Conservation (phyloP, 2,113 vertebrate genomes). For the Chamaetylas fuelleborni region DNA sequence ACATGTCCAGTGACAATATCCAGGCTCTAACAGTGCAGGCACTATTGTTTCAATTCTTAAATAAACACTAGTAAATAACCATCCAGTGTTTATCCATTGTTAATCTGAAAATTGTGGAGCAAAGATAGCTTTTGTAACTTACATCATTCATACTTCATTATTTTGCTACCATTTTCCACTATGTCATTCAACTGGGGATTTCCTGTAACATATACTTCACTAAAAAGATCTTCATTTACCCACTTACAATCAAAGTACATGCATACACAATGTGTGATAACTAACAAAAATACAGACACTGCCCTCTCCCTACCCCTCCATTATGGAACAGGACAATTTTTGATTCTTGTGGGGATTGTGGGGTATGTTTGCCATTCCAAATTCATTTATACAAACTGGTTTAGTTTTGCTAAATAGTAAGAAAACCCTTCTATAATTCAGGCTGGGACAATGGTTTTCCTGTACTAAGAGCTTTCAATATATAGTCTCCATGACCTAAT, state of each 20-base stretch:
- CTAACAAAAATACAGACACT: background rate
- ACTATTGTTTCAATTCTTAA: background rate
- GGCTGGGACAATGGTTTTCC: background rate
- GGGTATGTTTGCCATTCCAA: background rate
- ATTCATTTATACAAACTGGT: background rate
- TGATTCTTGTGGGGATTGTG: background rate
- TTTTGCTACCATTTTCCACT: background rate
- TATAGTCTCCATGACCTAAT: background rate
- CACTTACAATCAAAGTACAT: background rate
- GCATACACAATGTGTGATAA: background rate
- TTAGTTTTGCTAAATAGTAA: background rate
- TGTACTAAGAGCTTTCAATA: background rate
- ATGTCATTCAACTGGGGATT: background rate
- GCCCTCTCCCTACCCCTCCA: accelerated
- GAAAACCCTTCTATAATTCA: background rate
- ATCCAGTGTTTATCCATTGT: background rate
- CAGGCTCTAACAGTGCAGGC: background rate
- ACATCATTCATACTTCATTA: background rate
- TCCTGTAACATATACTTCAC: background rate
- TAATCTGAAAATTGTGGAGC: background rate
- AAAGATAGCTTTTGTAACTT: background rate
- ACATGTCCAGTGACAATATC: background rate
- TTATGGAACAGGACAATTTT: background rate
- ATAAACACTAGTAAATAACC: background rate
- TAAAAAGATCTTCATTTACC: background rate